Base-by-base conservation (phyloP, 37 sponge, comb jelly and placozoan genomes). In the Lycopodina hypogea region DNA sequence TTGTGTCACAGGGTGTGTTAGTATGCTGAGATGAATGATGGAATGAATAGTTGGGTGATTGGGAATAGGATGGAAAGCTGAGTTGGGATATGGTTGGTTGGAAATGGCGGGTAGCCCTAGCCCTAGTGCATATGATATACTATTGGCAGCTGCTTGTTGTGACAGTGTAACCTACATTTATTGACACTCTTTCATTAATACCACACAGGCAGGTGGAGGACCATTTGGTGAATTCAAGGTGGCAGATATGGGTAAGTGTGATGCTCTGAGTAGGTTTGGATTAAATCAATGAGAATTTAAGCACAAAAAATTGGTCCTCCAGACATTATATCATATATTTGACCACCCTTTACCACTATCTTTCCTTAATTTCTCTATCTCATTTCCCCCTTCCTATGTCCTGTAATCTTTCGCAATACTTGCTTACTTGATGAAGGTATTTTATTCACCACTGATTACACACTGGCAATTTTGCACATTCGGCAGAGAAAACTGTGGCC, bases 161-260 rank as follows among this genome's bases (percentile, higher is more conserved):
- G n/a, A n/a, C n/a, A n/a, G n/a, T n/a, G n/a, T n/a, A n/a, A n/a
- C n/a, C n/a, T n/a, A n/a, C n/a, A 45, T 45, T 45, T 45, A 45
- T 45, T 45, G 4, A 45, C 9, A 45, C 8, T 45, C 48, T 12
- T 45, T 4, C 9, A 12, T 45, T 45, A 45, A 12, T 45, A 12
- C 48, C 48, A 4, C 48, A 45, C 61, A 88, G 89, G 89, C 75
- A 42, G 40, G 62, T 23, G 84, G 84, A 33, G 89, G 84, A 39
- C 89, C 89, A 1, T 83, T 65, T 64, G 78, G 84, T 78, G 84
- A 88, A 56, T 88, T 88, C 51, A 42, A 23, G 11, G 56, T 87
- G 0, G 41, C 23, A 21, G 77, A 72, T 76, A 48, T 74, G 19
- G 78, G 71, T 81, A 32, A 59, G 77, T 58, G 24, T 26, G 22